Conservation (phyloP, 2,888 invertebrate genomes). For the Clivina fossor region DNA sequence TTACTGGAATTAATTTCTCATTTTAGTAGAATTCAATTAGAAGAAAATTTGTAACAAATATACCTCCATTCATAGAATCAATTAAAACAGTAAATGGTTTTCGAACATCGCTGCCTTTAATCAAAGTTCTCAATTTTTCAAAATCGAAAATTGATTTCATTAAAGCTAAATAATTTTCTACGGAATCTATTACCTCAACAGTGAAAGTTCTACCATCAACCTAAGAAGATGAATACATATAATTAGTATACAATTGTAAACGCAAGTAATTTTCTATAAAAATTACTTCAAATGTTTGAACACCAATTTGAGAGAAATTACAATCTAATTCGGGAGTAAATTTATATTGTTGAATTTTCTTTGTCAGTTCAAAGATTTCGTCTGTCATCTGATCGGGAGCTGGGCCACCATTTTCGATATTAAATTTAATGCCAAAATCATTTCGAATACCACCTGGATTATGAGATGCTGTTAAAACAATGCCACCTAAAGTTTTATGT, state of each 20-base stretch:
- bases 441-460: slow-evolving; percentile 97
- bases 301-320: slow-evolving; percentile 73
- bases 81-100: slow-evolving; percentile 83
- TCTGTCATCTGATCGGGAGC: slow-evolving; percentile 91
- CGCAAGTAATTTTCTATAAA: background rate
- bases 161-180: slow-evolving; percentile 80
- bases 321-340: slow-evolving; percentile 77
- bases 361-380: slow-evolving; percentile 81
- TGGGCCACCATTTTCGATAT: slow-evolving; percentile 95
- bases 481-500: slow-evolving; percentile 83
- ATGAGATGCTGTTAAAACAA: slow-evolving; percentile 97
- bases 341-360: slow-evolving; percentile 74
- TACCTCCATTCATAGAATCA: slow-evolving; percentile 94
- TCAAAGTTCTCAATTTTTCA: slow-evolving; percentile 68
- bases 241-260: slow-evolving; percentile 1
- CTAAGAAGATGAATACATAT: slow-evolving; percentile 51
- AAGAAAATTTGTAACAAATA: slow-evolving; percentile 35
- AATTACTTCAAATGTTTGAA: slow-evolving; percentile 64
- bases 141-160: slow-evolving; percentile 99
- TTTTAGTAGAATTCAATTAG: background rate
- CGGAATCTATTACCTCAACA: slow-evolving; percentile 90
- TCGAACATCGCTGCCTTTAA: slow-evolving; percentile 67
- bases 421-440: slow-evolving; percentile 99
- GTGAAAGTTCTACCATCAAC: slow-evolving; percentile 72
- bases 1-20: too few species aligned